Evolutionary conservation across 1,140 invertebrate genomes (phyloP), one percentile per base, ranked within the genome.

Genomic region (Neodiprion virginianus): DNA sequence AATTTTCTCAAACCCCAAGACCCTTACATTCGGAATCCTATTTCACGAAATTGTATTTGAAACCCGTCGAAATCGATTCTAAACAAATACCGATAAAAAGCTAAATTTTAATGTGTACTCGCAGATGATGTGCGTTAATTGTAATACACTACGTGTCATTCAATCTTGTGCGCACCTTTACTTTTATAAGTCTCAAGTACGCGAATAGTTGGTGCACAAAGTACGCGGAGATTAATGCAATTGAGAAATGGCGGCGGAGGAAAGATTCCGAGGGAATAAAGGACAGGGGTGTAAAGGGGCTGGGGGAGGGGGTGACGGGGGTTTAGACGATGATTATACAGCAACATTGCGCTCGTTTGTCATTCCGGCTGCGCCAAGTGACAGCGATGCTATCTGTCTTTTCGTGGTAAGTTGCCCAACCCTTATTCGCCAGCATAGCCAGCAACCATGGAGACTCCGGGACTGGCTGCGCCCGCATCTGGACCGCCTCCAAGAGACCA

Each of bases 401-500:
- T 77, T 83, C 77, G 83, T 50, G 83, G 83, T 84, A 84, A 84
- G 82, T 83, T 83, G 81, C 79, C 82, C 82, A 81, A 82, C 79
- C 77, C 81, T 83, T 82, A 80, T 80, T 71, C 74, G 76, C 77
- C 74, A 67, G 75, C 73, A 75, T 77, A 75, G 74, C 72, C 66
- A 69, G 67, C 17, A 61, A 61, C 53, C 53, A 61, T 61, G 53
- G 53, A 61, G 53, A 40, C 28, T 61, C 53, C 8, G 53, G 53
- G 11, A 69, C 67, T 61, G 68, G 76, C 73, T 76, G 77, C 76
- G 82, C 77, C 81, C 80, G 77, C 81, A 84, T 84, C 83, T 86
- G 84, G 84, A 86, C 79, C 77, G 80, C 79, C 80, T 86, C 84
- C 84, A 86, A 86, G 78, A 85, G 81, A 82, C 79, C 83, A 83